These are phyloP conservation scores for Xestia xanthographa DNA, from an alignment of 2,888 invertebrate species.

Conservation along the genomic window DNA sequence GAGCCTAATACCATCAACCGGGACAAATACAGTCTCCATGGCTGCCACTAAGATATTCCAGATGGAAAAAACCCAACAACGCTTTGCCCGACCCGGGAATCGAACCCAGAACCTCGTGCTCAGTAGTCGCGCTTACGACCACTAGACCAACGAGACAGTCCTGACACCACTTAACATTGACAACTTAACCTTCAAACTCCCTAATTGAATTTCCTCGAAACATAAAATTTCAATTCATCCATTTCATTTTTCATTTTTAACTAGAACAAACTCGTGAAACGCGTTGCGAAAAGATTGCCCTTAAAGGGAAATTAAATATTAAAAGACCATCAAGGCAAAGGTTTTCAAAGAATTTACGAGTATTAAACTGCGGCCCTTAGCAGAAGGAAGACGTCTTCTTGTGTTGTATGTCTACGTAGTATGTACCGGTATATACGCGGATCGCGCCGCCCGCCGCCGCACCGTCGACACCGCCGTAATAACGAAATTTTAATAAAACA, in stretches of 20 bases:
- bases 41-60: too few species aligned
- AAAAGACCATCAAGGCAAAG: conserved; percentile 84
- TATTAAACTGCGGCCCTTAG: conserved; percentile 81
- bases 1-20: too few species aligned
- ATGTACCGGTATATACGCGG: conserved; percentile 52
- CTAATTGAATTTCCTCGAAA: conserved; percentile 49
- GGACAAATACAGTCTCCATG: too few species aligned
- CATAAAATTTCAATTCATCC: conserved; percentile 49
- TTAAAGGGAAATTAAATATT: conserved; percentile 88
- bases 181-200: neutral
- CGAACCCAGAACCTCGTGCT: too few species aligned
- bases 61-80: too few species aligned
- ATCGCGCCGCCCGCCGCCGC: conserved; percentile 58
- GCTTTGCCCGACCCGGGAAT: too few species aligned
- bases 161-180: conserved; percentile 4
- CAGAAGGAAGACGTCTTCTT: conserved; percentile 76
- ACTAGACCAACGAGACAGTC: too few species aligned
- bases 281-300: conserved; percentile 72
- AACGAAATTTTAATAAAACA: conserved; percentile 87
- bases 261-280: conserved; percentile 72
- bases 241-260: conserved; percentile 70
- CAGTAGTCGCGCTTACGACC: too few species aligned
- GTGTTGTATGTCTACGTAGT: conserved; percentile 56
- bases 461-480: conserved; percentile 81
- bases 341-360: conserved; percentile 85